Evolutionary conservation across 2,888 invertebrate genomes (phyloP).

Genomic region (Drosophila subquinaria): DNA sequence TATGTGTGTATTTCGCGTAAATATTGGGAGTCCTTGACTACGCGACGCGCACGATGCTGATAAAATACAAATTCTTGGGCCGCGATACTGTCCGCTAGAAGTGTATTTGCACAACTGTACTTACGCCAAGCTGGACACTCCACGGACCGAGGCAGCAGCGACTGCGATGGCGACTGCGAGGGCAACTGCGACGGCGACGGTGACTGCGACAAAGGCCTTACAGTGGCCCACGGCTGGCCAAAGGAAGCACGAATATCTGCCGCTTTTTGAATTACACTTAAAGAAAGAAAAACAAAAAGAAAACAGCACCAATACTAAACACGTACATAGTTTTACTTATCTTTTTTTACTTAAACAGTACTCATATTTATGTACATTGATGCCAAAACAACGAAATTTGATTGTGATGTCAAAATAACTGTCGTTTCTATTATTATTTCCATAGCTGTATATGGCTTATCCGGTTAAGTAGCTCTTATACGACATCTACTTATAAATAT

Average conservation of each 20-base stretch:
- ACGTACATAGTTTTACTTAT: neutral
- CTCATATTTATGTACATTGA: too few species aligned
- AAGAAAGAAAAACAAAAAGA: constrained; percentile 11
- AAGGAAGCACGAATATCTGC: constrained; percentile 61
- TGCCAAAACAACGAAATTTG: too few species aligned
- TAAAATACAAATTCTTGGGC: constrained; percentile 80
- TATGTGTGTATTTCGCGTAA: constrained; percentile 77
- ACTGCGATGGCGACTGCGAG: constrained; percentile 6
- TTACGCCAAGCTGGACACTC: constrained; percentile 72
- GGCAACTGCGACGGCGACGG: constrained; percentile 16
- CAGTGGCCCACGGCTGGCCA: constrained; percentile 71
- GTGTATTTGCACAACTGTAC: constrained; percentile 81
- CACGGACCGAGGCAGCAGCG: constrained; percentile 45
- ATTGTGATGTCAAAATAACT: too few species aligned
- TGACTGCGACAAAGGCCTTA: constrained; percentile 51
- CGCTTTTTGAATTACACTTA: constrained; percentile 48
- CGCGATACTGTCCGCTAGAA: constrained; percentile 80
- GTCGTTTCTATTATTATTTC: too few species aligned
- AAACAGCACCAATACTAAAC: neutral
- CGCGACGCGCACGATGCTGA: constrained; percentile 81
- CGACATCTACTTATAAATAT: neutral
- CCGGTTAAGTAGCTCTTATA: neutral
- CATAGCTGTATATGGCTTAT: too few species aligned
- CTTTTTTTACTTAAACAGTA: neutral
- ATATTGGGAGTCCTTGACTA: constrained; percentile 82